These are phyloP conservation scores for Ictalurus furcatus DNA, from an alignment of 2,113 vertebrate species.

Conservation along the genomic window DNA sequence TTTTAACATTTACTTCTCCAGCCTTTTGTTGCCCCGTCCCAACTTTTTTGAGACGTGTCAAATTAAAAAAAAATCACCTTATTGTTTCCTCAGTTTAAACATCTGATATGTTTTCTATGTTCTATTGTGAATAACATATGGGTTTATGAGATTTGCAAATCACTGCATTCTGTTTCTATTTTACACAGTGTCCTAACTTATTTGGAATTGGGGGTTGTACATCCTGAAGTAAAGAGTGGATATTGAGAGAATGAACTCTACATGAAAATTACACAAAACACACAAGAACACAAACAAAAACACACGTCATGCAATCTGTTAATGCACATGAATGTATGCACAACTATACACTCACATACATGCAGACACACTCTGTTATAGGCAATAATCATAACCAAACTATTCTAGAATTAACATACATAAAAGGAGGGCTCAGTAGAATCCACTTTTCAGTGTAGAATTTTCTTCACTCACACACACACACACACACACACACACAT, in stretches of 20 bases:
- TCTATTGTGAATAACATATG: too few species aligned
- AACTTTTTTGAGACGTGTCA: too few species aligned
- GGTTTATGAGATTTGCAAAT: too few species aligned
- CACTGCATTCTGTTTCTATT: too few species aligned
- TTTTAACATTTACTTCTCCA: too few species aligned
- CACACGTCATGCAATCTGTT: conserved; percentile 9
- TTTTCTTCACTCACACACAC: conserved; percentile 7
- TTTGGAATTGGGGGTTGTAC: too few species aligned
- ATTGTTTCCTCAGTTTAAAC: too few species aligned
- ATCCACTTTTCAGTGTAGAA: not conserved
- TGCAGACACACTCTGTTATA: conserved; percentile 26
- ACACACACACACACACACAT: conserved; percentile 4
- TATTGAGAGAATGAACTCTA: not conserved
- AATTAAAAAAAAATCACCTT: too few species aligned
- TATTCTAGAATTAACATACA: conserved; percentile 9
- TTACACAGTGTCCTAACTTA: too few species aligned
- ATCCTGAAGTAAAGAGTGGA: not conserved
- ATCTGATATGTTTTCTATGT: too few species aligned
- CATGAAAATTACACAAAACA: conserved; percentile 2
- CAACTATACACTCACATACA: conserved; percentile 38
- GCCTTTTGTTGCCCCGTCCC: too few species aligned
- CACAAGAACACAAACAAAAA: not conserved
- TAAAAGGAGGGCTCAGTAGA: not conserved
- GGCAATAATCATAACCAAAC: not conserved
- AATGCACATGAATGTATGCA: conserved; percentile 24